A percentile compares a stretch with the other conserved stretches of the same genome.
These are phyloP conservation scores for Nesidiocoris tenuis DNA, from an alignment of 2,888 invertebrate genomes.

Conservation along the genomic window DNA sequence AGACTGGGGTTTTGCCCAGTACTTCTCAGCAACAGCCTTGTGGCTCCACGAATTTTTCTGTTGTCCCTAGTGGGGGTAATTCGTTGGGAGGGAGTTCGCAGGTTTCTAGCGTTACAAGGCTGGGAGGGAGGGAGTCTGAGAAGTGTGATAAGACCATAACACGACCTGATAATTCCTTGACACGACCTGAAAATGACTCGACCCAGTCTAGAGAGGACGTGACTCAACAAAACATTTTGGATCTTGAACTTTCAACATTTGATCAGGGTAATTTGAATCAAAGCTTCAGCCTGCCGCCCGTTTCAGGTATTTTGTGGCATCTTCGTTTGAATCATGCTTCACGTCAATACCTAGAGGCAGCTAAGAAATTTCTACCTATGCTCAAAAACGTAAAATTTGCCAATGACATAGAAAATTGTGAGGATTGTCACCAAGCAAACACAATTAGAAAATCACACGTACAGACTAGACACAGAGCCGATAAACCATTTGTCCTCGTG, in stretches of 20 bases:
- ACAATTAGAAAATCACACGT: constrained; percentile 3
- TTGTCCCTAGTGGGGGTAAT: neutral
- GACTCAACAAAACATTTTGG: neutral
- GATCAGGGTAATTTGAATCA: neutral
- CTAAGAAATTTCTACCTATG: neutral
- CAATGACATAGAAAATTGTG: neutral
- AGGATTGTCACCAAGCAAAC: neutral
- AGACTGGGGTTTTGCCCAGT: neutral
- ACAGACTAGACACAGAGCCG: neutral
- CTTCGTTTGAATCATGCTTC: no score
- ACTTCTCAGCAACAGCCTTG: no score
- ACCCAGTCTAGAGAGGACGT: neutral
- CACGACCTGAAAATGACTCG: neutral
- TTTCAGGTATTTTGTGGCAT: neutral
- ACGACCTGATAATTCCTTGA: no score
- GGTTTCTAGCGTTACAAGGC: neutral
- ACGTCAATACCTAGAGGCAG: neutral
- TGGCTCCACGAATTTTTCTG: neutral
- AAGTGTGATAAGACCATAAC: no score
- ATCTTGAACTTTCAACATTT: neutral
- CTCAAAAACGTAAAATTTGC: constrained; percentile 1
- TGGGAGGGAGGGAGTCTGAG: constrained; percentile 5
- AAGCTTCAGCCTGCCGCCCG: neutral
- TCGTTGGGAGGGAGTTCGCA: neutral
- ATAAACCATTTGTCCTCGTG: constrained; percentile 9